Percentiles rank a stretch among this genome's conserved stretches.
These are phyloP conservation scores for Cynocephalus volans DNA, from an alignment of 2,113 vertebrate species.

Conservation along the genomic window DNA sequence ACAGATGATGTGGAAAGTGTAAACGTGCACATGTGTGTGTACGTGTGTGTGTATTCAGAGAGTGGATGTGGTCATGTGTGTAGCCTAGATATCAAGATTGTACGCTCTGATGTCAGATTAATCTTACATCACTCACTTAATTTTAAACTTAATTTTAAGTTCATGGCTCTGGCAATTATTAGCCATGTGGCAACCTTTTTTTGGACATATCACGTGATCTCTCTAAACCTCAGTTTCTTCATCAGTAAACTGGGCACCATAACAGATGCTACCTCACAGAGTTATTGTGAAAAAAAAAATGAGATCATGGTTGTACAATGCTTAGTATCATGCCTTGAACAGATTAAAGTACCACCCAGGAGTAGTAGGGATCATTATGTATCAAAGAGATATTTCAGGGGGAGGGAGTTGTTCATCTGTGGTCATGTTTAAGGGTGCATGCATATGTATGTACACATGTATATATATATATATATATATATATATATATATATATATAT, in stretches of 20 bases:
- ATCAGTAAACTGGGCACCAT: slow-evolving; percentile 23
- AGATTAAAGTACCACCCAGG: neutral
- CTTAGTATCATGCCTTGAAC: neutral
- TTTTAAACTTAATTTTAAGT: neutral
- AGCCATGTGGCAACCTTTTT: neutral
- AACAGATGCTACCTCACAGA: neutral
- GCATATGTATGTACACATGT: neutral
- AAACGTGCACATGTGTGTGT: neutral
- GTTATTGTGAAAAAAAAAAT: slow-evolving; percentile 16
- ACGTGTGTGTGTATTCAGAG: fast-evolving
- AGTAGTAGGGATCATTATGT: neutral
- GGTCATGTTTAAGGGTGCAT: neutral
- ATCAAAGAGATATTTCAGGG: neutral
- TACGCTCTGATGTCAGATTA: slow-evolving; percentile 5
- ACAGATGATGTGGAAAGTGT: neutral
- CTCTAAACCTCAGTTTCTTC: slow-evolving; percentile 64
- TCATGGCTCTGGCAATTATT: neutral
- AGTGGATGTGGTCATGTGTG: neutral
- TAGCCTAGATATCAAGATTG: slow-evolving; percentile 8
- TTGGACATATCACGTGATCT: neutral
- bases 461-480: no score
- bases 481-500: no score
- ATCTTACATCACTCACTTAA: neutral
- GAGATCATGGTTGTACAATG: slow-evolving; percentile 5
- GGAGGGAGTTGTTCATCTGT: neutral